Base-by-base conservation (phyloP, 2,888 invertebrate species). In the Oligia latruncula region DNA sequence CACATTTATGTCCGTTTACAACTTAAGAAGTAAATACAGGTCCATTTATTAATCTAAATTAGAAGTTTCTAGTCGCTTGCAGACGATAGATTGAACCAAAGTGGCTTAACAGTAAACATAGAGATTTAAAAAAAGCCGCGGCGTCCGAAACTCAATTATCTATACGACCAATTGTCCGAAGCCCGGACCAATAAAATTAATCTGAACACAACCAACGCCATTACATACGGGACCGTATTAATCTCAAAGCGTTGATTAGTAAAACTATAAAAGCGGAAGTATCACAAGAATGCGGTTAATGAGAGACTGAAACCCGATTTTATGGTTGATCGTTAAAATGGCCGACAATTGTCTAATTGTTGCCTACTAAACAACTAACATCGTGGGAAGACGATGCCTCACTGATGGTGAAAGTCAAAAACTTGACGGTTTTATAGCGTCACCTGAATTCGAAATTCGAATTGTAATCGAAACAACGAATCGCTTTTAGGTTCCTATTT, bases 251-350 rank as follows among this genome's bases (percentile, higher is more conserved):
- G 96, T 96, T 96, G 96, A 96, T 96, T 96, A 96, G 96, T 96
- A 95, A 96, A 96, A 96, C 96, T 97, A 96, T 97, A 96, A 97
- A 96, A 95, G 95, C 96, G 96, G 96, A 96, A 96, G 96, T 96
- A 96, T 96, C 95, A 95, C 93, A 95, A 94, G 96, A 97, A 97
- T 97, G 96, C 95, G 96, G 96, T 96, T 96, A 96, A 96, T 96
- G 96, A 96, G 95, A 94, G 94, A 88, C 95, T 95, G 93, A 95
- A 96, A 95, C 95, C 94, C 93, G 95, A 95, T 96, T 97, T 96
- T 96, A 96, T 96, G 93, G 95, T 89, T 91, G 95, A 95, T 95
- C 96, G 96, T 96, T 95, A 96, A 96, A 96, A 94, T 94, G 95
- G 94, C 95, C 96, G 95, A 95, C 96, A 96, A 96, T 96, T 96